Base-by-base conservation (phyloP, 2,113 vertebrate genomes). In the Empidonax traillii region DNA sequence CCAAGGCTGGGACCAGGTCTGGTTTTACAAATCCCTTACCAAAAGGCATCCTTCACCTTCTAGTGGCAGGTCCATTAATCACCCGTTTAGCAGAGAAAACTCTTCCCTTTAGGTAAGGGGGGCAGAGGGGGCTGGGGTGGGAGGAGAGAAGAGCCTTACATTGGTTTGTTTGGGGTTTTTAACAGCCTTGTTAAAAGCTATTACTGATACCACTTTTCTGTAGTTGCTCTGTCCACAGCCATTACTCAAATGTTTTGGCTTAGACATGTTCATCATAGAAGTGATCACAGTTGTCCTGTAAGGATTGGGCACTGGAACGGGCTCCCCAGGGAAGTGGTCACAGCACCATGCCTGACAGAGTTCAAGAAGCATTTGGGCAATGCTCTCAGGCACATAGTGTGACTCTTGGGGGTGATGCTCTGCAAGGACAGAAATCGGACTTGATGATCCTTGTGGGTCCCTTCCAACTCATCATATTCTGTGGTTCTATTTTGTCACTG, bases 41-140 rank as follows among this genome's bases (percentile, higher is more conserved):
- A 77, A 66, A 92, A 72, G 37, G 6, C 31, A 89, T 62, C 28
- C 43, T 86, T 92, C 69, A 13, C 10, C n/a, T 80, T 80, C 55
- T 53, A 46, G 13, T 81, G 43, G 15, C 51, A 59, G 52, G 28
- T 63, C 16, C 58, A 49, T 73, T 80, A 85, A 87, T 73, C 37
- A 62, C 20, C n/a, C 24, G 3, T 23, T 73, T 51, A 66, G 31
- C 49, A 85, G 33, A 80, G 11, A 83, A 91, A 67, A 33, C 10
- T 33, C 8, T 12, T 22, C 25, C 23, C 71, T 74, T 74, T 51
- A 59, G 24, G 20, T 35, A 82, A 44, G 17, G 4, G 27, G 28
- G 3, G 12, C 12, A 13, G 4, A 19, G 28, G 3, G 10, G 16
- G 4, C 27, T 8, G 43, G 15, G 16, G 43, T 7, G 17, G 3